phyloP scores from a whole-genome alignment of 37 sponge, comb jelly and placozoan genomes.

The Mnemiopsis leidyi region DNA sequence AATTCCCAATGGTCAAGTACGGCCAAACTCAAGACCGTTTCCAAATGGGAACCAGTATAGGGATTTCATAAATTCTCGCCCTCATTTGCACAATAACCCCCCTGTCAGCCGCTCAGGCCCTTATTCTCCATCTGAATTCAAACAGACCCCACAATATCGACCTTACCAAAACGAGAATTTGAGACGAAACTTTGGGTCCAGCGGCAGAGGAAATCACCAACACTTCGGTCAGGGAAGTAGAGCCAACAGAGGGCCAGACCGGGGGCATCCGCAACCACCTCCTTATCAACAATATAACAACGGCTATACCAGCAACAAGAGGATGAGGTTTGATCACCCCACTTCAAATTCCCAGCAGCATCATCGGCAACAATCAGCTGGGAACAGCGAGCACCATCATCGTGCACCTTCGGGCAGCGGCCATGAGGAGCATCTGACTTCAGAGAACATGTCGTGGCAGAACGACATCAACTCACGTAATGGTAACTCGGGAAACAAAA shows the following conservation, averaged over 20 bases:
- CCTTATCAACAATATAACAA: neutral
- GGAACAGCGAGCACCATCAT: neutral
- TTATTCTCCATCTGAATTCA: neutral
- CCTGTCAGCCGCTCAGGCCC: neutral
- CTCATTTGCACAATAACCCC: neutral
- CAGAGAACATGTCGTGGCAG: neutral
- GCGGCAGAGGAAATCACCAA: neutral
- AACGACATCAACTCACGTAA: neutral
- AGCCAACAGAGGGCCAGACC: neutral
- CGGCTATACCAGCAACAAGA: conserved; percentile 10
- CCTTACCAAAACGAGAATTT: neutral
- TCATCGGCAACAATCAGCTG: neutral
- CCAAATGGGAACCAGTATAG: neutral
- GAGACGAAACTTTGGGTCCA: neutral
- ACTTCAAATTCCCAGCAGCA: neutral
- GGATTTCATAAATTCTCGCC: neutral
- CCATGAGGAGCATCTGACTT: neutral
- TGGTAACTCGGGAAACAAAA: neutral
- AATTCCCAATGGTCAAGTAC: neutral
- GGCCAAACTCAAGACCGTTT: neutral
- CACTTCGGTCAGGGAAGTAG: neutral
- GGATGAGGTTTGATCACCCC: conserved; percentile 39
- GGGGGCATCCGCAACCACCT: neutral
- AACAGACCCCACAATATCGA: neutral
- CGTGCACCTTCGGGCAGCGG: neutral